These are phyloP conservation scores for Sceloporus undulatus DNA, from an alignment of 2,113 vertebrate genomes.

Conservation along the genomic window DNA sequence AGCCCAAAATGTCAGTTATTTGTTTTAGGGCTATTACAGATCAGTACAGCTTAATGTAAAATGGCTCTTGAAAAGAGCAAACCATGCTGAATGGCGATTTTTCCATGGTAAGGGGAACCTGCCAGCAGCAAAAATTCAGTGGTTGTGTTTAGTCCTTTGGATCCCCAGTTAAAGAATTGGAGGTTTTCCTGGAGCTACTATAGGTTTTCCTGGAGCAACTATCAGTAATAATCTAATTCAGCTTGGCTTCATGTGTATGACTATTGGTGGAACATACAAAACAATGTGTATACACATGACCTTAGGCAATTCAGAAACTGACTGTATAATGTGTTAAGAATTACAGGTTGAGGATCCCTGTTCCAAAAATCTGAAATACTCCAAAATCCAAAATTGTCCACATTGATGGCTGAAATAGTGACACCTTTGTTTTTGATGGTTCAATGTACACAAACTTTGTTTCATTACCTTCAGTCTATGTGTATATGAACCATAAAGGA, in stretches of 20 bases:
- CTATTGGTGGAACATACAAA: no score
- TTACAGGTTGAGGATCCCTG: no score
- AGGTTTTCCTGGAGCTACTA: neutral
- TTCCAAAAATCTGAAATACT: no score
- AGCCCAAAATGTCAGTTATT: neutral
- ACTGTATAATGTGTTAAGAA: neutral
- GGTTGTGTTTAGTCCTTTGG: neutral
- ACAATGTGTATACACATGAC: neutral
- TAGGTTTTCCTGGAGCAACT: no score
- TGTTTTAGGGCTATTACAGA: neutral
- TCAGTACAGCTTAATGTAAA: neutral
- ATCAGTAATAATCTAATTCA: neutral
- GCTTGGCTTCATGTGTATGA: no score
- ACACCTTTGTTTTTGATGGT: no score
- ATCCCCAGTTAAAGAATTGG: neutral
- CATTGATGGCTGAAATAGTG: no score
- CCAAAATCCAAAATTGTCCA: no score
- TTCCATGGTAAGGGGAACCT: no score
- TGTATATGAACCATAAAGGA: no score
- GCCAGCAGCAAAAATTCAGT: neutral
- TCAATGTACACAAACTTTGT: no score
- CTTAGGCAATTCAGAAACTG: neutral
- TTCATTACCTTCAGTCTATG: no score
- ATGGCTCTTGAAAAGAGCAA: neutral
- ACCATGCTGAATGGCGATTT: neutral